These are phyloP conservation scores for Gyps fulvus DNA, from an alignment of 2,113 vertebrate species.

Conservation along the genomic window DNA sequence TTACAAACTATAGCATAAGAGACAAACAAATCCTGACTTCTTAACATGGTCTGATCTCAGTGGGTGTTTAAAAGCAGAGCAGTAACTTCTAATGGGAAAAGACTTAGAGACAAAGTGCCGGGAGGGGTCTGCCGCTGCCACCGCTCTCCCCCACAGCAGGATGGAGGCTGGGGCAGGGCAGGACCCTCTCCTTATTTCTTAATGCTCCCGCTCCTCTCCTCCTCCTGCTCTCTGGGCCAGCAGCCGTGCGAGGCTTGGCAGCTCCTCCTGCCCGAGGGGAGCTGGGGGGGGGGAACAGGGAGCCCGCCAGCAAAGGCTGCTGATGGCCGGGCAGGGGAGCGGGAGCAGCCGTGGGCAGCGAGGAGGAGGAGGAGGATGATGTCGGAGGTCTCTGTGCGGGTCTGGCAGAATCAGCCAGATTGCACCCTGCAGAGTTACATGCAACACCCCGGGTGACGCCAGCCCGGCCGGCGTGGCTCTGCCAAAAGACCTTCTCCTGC, in stretches of 20 bases:
- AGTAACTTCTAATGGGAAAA: background rate
- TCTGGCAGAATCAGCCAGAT: background rate
- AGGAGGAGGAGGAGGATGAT: background rate
- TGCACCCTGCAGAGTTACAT: rapidly evolving
- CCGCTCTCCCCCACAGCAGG: too few species aligned
- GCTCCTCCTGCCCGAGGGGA: background rate
- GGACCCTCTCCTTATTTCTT: too few species aligned
- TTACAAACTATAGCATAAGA: background rate
- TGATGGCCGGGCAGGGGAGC: too few species aligned
- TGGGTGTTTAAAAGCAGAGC: background rate
- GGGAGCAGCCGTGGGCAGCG: too few species aligned
- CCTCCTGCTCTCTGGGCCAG: background rate
- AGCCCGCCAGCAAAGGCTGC: background rate
- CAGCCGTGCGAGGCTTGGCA: background rate
- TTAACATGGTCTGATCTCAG: background rate
- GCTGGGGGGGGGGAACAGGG: too few species aligned
- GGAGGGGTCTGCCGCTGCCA: too few species aligned
- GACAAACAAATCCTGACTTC: background rate
- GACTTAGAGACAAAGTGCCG: too few species aligned
- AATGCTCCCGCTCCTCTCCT: background rate
- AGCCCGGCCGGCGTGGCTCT: rapidly evolving
- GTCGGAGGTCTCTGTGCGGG: rapidly evolving
- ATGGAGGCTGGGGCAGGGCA: background rate
- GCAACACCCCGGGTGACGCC: background rate
- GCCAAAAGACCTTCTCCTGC: too few species aligned